Evolutionary conservation across 2,797 vertebrate genomes (phyloP).

Genomic region (Dendrocincla tyrannina): DNA sequence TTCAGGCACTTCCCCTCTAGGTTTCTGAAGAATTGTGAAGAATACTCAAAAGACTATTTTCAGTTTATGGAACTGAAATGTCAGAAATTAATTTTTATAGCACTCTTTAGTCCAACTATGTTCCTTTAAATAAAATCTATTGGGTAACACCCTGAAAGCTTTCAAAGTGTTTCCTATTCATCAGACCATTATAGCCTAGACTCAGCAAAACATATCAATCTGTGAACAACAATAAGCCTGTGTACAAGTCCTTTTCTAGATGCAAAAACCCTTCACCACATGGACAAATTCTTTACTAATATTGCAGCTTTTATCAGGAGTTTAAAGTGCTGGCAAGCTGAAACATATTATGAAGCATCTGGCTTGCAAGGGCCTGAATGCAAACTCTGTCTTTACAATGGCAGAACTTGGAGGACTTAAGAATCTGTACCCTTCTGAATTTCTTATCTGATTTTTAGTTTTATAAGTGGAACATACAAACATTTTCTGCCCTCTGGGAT

Average conservation of each 20-base stretch:
- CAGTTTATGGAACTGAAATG: not conserved
- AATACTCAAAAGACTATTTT: not conserved
- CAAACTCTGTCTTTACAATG: not conserved
- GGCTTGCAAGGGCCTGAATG: not conserved
- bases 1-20: not conserved
- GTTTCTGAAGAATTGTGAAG: not conserved
- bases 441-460: conserved; percentile 32
- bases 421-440: not conserved
- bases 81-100: not conserved
- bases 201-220: not conserved
- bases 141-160: not conserved
- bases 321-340: not conserved
- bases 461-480: not conserved
- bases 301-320: not conserved
- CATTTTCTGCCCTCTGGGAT: not conserved
- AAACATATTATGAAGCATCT: not conserved
- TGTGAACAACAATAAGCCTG: not conserved
- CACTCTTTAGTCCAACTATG: not conserved
- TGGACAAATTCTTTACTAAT: not conserved
- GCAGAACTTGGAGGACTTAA: not conserved
- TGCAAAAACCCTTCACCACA: not conserved
- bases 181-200: not conserved
- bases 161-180: not conserved
- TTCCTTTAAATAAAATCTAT: not conserved
- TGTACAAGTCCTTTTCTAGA: not conserved